Percentiles rank a stretch among this genome's conserved stretches.
Conservation (phyloP, 2,797 vertebrate genomes). For the Clarias laeviceps region DNA sequence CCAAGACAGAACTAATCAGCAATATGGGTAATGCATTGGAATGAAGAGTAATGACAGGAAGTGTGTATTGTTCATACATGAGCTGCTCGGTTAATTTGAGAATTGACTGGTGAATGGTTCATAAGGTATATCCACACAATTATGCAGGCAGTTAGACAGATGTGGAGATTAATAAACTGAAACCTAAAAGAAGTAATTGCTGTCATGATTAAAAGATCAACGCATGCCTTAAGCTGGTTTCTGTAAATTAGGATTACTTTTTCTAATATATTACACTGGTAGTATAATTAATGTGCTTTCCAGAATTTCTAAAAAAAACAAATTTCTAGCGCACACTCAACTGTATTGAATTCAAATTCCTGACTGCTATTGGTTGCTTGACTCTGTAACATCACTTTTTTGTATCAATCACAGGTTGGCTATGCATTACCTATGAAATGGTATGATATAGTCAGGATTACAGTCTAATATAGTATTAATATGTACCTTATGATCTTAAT, state of each 20-base stretch:
- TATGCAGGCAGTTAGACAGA: conserved; percentile 35
- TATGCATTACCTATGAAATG: no score
- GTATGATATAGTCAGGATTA: no score
- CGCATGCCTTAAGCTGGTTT: not conserved
- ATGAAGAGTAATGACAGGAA: not conserved
- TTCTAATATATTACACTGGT: not conserved
- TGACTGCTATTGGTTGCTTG: no score
- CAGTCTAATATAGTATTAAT: not conserved
- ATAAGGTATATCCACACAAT: conserved; percentile 36
- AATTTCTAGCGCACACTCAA: no score
- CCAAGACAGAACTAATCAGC: not conserved
- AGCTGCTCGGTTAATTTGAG: conserved; percentile 29
- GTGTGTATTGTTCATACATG: conserved; percentile 7
- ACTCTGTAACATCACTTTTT: no score
- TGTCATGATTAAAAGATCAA: conserved; percentile 13
- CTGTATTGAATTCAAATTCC: no score
- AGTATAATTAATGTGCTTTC: not conserved
- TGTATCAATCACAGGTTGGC: no score
- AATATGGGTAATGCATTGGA: not conserved
- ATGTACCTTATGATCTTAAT: not conserved
- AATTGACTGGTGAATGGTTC: conserved; percentile 27
- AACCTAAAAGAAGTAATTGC: conserved; percentile 29
- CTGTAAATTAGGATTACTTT: not conserved
- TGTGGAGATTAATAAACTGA: conserved; percentile 19
- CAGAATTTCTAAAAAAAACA: not conserved